A percentile compares a stretch with the other conserved stretches of the same genome.
These are phyloP conservation scores for Agonopterix heracliana DNA, from an alignment of 2,888 invertebrate genomes.

Conservation along the genomic window DNA sequence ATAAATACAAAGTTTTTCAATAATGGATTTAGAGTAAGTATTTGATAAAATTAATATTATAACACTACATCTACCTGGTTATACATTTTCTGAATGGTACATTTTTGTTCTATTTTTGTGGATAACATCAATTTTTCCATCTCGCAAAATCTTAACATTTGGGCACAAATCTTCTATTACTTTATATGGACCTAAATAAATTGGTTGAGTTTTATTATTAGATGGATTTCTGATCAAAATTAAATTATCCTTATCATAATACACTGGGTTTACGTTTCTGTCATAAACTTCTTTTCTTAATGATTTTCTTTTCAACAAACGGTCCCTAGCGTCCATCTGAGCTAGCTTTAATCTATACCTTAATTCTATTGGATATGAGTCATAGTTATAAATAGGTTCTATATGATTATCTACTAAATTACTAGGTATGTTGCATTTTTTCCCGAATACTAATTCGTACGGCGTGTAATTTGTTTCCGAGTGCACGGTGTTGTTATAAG, in stretches of 20 bases:
- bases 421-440: constrained; percentile 5
- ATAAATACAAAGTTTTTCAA: too few relatives aligned
- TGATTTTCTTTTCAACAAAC: not conserved
- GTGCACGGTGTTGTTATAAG: constrained; percentile 10
- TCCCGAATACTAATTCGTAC: constrained; percentile 9
- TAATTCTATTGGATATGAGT: not conserved
- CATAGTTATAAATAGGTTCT: constrained; percentile 5
- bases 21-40: too few relatives aligned
- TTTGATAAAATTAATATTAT: too few relatives aligned
- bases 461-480: constrained; percentile 8
- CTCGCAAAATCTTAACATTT: not conserved
- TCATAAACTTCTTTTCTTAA: not conserved
- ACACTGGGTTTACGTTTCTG: not conserved
- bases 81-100: too few relatives aligned
- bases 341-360: not conserved
- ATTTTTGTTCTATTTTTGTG: constrained; percentile 1
- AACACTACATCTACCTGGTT: too few relatives aligned
- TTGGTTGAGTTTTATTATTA: not conserved
- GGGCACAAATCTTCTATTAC: not conserved
- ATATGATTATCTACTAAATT: not conserved
- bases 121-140: not conserved
- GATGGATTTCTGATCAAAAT: not conserved
- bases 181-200: not conserved
- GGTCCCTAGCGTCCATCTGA: not conserved
- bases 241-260: not conserved